Conservation (phyloP, 2,113 vertebrate genomes). For the Malurus alboscapulatus region DNA sequence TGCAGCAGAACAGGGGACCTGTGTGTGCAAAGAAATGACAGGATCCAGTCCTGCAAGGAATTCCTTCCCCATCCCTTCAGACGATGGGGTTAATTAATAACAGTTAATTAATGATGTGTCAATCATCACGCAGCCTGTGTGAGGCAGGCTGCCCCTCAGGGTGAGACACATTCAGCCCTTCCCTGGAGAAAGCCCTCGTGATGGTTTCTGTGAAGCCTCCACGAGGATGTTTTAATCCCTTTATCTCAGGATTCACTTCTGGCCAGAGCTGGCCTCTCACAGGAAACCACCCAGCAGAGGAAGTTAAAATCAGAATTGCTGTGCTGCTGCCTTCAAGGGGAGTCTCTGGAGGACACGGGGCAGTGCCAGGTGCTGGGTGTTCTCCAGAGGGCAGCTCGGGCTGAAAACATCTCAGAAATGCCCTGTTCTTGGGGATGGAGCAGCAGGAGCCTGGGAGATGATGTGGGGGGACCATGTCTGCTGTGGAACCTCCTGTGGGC, state of each 20-base stretch:
- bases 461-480: background rate
- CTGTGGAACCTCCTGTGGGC: background rate
- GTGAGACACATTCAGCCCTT: background rate
- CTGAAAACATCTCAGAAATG: background rate
- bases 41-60: background rate
- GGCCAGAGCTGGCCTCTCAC: background rate
- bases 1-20: background rate
- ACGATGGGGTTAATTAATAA: constrained; percentile 50
- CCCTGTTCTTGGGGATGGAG: rapidly evolving
- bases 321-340: background rate
- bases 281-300: background rate
- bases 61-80: background rate
- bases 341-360: background rate
- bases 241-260: background rate
- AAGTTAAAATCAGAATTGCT: background rate
- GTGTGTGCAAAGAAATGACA: background rate
- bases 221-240: constrained; percentile 7
- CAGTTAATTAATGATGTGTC: constrained; percentile 32
- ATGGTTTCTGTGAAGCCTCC: background rate
- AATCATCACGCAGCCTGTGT: background rate
- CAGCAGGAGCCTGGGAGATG: background rate
- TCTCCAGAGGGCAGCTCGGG: background rate
- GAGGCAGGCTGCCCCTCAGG: background rate
- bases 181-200: background rate
- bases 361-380: background rate